These are phyloP conservation scores for Gastrophryne carolinensis DNA, from an alignment of 2,797 vertebrate species.

Conservation along the genomic window DNA sequence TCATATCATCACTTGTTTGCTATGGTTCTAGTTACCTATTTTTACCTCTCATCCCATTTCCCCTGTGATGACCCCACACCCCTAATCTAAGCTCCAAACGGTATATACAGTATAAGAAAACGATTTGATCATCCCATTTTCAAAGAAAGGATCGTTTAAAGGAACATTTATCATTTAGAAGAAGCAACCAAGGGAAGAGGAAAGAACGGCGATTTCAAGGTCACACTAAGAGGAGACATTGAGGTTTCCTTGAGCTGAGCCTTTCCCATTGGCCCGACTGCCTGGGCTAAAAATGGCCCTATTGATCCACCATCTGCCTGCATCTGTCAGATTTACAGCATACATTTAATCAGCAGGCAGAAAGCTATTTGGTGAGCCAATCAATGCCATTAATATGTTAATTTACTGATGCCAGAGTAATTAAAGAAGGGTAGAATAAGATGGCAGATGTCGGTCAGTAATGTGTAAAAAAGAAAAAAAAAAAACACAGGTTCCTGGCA, in stretches of 20 bases:
- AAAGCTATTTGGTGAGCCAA: not conserved
- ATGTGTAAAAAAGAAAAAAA: not conserved
- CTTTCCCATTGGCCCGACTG: conserved; percentile 8
- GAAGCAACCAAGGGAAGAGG: too few relatives aligned
- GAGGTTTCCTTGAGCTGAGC: not conserved
- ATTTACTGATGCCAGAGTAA: too few relatives aligned
- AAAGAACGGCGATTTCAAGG: conserved; percentile 35
- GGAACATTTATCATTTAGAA: too few relatives aligned
- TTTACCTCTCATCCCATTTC: too few relatives aligned
- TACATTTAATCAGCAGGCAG: not conserved
- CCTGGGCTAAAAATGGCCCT: not conserved
- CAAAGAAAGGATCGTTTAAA: too few relatives aligned
- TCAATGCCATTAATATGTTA: not conserved
- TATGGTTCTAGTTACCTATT: too few relatives aligned
- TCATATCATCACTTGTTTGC: too few relatives aligned
- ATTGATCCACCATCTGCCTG: not conserved
- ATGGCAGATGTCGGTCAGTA: not conserved
- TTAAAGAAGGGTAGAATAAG: not conserved
- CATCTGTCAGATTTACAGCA: not conserved
- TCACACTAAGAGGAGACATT: conserved; percentile 1
- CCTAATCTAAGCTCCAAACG: too few relatives aligned
- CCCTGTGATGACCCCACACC: too few relatives aligned
- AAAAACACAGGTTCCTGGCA: not conserved
- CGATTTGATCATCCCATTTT: too few relatives aligned
- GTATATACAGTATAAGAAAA: too few relatives aligned